These are phyloP conservation scores for Chydorus sphaericus DNA, from an alignment of 2,888 invertebrate species.

Conservation along the genomic window DNA sequence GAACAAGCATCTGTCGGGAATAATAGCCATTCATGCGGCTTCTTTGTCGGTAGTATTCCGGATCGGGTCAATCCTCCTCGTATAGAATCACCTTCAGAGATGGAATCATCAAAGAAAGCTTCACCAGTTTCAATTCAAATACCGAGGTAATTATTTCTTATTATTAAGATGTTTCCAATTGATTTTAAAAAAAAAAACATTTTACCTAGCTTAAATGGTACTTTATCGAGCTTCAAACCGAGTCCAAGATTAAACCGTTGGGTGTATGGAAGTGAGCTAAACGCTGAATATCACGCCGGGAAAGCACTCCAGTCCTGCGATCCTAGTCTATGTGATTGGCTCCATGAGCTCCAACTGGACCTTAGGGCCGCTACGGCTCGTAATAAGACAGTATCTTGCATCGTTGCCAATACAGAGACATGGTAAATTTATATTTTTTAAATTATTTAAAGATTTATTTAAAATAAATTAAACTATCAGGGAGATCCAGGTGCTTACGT, in stretches of 20 bases:
- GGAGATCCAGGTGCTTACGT: slow-evolving; percentile 6
- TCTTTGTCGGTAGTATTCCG: slow-evolving; percentile 11
- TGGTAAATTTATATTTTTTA: slow-evolving; percentile 42
- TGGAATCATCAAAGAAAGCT: background rate
- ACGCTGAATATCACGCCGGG: background rate
- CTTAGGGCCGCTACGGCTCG: slow-evolving; percentile 4
- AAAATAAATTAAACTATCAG: background rate
- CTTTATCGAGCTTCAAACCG: too few relatives aligned
- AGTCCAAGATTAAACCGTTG: too few relatives aligned
- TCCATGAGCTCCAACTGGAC: background rate
- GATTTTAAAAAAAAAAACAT: too few relatives aligned
- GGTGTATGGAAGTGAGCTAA: background rate
- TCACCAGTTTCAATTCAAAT: background rate
- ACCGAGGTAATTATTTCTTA: background rate
- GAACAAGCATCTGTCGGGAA: background rate
- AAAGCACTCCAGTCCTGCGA: background rate
- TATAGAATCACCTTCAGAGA: background rate
- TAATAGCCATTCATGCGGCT: background rate
- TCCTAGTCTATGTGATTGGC: background rate
- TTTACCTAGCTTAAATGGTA: too few relatives aligned
- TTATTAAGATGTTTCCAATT: background rate
- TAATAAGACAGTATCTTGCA: slow-evolving; percentile 42
- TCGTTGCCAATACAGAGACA: slow-evolving; percentile 61
- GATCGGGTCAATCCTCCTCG: background rate
- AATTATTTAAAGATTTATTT: background rate